A percentile compares a stretch with the other conserved stretches of the same genome.
Conservation (phyloP, 2,113 vertebrate genomes). For the Cynopterus brachyotis region DNA sequence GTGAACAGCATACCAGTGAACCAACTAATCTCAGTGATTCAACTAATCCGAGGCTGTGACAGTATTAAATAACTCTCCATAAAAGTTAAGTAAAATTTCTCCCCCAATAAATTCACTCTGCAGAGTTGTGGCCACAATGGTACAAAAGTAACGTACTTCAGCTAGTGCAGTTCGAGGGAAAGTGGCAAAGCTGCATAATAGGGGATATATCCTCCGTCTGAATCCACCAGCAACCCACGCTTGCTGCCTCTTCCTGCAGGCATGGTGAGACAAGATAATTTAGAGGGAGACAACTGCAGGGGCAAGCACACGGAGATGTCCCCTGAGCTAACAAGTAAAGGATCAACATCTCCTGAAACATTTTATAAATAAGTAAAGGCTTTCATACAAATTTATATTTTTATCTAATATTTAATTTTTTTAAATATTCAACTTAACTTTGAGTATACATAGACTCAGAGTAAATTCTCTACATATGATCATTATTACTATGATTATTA, state of each 20-base stretch:
- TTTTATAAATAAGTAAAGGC: neutral
- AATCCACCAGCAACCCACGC: neutral
- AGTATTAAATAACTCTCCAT: neutral
- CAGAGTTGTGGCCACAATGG: neutral
- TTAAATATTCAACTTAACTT: slow-evolving; percentile 15
- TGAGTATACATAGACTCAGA: neutral
- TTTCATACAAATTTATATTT: neutral
- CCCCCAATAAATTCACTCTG: neutral
- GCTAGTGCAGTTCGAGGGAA: neutral
- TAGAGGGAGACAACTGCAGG: neutral
- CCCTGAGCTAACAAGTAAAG: neutral
- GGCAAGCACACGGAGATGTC: neutral
- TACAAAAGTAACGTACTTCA: neutral
- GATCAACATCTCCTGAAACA: neutral
- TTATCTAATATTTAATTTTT: neutral
- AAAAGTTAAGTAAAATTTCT: slow-evolving; percentile 4
- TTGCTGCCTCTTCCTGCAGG: neutral
- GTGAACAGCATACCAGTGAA: neutral
- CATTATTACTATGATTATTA: neutral
- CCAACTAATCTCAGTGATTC: neutral
- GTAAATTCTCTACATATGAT: neutral
- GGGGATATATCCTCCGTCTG: neutral
- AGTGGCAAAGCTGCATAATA: neutral
- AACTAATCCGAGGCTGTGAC: neutral
- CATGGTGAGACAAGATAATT: neutral